Base-by-base conservation (phyloP, 2,888 invertebrate species). In the Apamea sordens region DNA sequence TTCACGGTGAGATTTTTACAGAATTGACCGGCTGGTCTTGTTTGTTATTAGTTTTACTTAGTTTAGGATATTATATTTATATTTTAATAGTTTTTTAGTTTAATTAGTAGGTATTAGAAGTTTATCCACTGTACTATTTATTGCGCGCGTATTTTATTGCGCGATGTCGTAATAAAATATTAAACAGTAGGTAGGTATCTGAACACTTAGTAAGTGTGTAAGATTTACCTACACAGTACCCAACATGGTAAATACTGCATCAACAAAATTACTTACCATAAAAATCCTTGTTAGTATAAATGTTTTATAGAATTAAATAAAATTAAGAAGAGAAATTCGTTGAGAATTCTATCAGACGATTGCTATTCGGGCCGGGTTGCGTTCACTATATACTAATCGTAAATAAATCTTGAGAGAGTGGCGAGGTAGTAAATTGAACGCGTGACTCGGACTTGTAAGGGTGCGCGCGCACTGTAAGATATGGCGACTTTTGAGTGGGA, bases 361-460 rank as follows among this genome's bases (percentile, higher is more conserved):
- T 92, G 90, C 89, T 90, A 92, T 93, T 92, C 93, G 89, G 79
- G 85, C 88, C 90, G 90, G 82, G 88, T 90, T 90, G 88, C 87
- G 86, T 86, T 86, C 89, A 91, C 89, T 92, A 91, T 91, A 90
- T 91, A 91, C 92, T 93, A 93, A 93, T 93, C 92, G 93, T 93
- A 93, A 93, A 93, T 93, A 93, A 93, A 93, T 93, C 93, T 92
- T 88, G 85, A 90, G 90, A 89, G 88, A 91, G 91, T 91, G 91
- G 90, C 84, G 89, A 88, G 89, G 90, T 89, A 91, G 90, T 93
- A 93, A 93, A 93, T 93, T 89, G 91, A 86, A 91, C 91, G 86
- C 92, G 93, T 92, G 93, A 92, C 92, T 90, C 77, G 85, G 88
- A 85, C 87, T 73, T 83, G 59, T 82, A 82, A 86, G 86, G 76